Evolutionary conservation across 2,888 invertebrate genomes (phyloP), one percentile per base, ranked within the genome.

Genomic region (Ischnura elegans): DNA sequence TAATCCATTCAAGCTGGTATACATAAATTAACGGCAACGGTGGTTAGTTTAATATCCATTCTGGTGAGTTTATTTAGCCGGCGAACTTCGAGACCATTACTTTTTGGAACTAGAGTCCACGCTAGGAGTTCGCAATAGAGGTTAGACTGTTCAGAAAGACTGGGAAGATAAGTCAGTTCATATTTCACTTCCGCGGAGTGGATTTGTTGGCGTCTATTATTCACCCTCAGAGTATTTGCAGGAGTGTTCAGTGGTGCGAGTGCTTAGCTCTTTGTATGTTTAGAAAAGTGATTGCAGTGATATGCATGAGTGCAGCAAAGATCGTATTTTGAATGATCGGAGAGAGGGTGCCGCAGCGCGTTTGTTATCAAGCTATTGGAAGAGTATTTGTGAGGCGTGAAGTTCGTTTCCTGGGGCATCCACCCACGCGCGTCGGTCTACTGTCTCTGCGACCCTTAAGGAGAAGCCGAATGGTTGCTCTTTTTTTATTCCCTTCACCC

Each of bases 351-450:
- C 10, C 42, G 90, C n/a, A 66, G 87, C 25, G 87, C n/a, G 90
- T 90, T 55, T 42, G 87, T 87, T 90, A 90, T 66, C 61, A 61
- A n/a, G 61, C 61, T 21, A 90, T 55, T 42, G 36, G 90, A 66
- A 90, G 90, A 61, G 90, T 90, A 66, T 61, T 90, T 43, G 90
- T n/a, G 61, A 66, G 66, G 90, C 90, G 90, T 90, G 66, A 90
- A 90, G 61, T 61, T 51, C 61, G 90, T 90, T 61, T 90, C 90
- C 90, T 61, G 90, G 90, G 61, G 61, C 51, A 90, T 61, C 90
- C 90, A 61, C 90, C 90, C 90, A 61, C 90, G 42, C 55, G 36
- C 87, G 42, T 55, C 61, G 19, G 43, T 47, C 90, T 19, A n/a
- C 90, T 61, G 43, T 87, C 16, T 19, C 2, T 10, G 51, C 87